A percentile compares a stretch with the other conserved stretches of the same genome.
phyloP scores from a whole-genome alignment of 2,113 vertebrate genomes.

The Pomatostomus ruficeps region DNA sequence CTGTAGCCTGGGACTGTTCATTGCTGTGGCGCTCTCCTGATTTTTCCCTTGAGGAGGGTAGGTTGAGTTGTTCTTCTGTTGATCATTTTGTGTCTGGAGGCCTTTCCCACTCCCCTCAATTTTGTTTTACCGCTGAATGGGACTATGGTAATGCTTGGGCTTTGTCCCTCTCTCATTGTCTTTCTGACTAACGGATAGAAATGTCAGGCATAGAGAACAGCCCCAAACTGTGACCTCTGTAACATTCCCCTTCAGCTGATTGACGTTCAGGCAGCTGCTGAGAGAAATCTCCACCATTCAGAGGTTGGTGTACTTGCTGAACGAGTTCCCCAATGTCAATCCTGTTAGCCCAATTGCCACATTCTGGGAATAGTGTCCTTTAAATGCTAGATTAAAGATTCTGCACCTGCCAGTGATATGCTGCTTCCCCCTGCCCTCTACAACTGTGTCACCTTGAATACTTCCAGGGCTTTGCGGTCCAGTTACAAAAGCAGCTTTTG shows the following conservation, averaged over 20 bases:
- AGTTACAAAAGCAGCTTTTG: constrained; percentile 25
- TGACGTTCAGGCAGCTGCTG: constrained; percentile 47
- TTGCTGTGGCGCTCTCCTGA: not conserved
- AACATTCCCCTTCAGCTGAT: constrained; percentile 42
- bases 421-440: not conserved
- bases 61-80: constrained; percentile 41
- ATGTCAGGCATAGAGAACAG: constrained; percentile 49
- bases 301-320: constrained; percentile 22
- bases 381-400: constrained; percentile 26
- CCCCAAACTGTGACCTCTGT: constrained; percentile 41
- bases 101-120: constrained; percentile 40
- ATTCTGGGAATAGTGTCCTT: constrained; percentile 25
- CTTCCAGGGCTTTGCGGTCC: not conserved
- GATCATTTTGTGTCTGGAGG: constrained; percentile 42
- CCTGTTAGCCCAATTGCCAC: constrained; percentile 46
- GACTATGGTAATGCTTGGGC: constrained; percentile 41
- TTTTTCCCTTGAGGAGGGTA: not conserved
- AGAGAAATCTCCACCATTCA: constrained; percentile 56
- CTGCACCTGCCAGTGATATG: not conserved
- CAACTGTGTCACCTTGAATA: constrained; percentile 17
- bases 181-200: constrained; percentile 51
- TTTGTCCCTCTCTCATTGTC: constrained; percentile 52
- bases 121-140: constrained; percentile 29
- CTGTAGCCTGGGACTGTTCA: not conserved
- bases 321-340: constrained; percentile 27